Evolutionary conservation across 2,888 invertebrate species (phyloP).

Genomic region (Liposcelis brunnea): DNA sequence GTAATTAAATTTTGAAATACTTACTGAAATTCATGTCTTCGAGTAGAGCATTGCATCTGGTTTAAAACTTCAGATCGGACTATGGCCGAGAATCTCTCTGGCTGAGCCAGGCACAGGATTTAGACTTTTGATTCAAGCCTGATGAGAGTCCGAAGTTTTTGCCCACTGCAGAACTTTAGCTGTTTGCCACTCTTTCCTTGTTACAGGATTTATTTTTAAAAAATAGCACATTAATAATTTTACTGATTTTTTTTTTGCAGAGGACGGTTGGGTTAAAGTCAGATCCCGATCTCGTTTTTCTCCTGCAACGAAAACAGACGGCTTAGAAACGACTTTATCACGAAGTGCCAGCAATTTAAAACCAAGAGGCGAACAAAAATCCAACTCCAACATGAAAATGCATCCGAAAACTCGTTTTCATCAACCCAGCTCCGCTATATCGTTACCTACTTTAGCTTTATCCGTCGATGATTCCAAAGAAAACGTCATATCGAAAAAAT

Average conservation of each 20-base stretch:
- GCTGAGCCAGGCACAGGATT: too few species aligned
- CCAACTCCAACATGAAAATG: constrained; percentile 6
- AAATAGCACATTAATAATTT: constrained; percentile 6
- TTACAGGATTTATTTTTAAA: background rate
- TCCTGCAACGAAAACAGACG: constrained; percentile 18
- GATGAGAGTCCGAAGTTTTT: too few species aligned
- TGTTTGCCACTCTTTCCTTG: too few species aligned
- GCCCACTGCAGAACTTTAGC: too few species aligned
- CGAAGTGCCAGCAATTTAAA: constrained; percentile 18
- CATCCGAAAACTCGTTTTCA: constrained; percentile 47
- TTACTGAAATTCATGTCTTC: too few species aligned
- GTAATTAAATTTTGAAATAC: too few species aligned
- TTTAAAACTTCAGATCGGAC: too few species aligned
- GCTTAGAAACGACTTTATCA: constrained; percentile 14
- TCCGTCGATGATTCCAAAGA: constrained; percentile 21
- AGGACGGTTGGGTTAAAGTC: constrained; percentile 81
- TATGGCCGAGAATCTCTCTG: too few species aligned
- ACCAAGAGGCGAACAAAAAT: constrained; percentile 10
- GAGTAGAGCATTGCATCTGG: too few species aligned
- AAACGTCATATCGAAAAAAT: constrained; percentile 21
- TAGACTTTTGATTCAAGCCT: too few species aligned
- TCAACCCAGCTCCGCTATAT: constrained; percentile 67
- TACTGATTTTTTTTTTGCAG: constrained; percentile 12
- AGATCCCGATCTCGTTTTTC: constrained; percentile 46
- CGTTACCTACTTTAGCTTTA: constrained; percentile 50